Evolutionary conservation across 2,797 vertebrate genomes (phyloP), one percentile per base, ranked within the genome.

Genomic region (Bucorvus abyssinicus): DNA sequence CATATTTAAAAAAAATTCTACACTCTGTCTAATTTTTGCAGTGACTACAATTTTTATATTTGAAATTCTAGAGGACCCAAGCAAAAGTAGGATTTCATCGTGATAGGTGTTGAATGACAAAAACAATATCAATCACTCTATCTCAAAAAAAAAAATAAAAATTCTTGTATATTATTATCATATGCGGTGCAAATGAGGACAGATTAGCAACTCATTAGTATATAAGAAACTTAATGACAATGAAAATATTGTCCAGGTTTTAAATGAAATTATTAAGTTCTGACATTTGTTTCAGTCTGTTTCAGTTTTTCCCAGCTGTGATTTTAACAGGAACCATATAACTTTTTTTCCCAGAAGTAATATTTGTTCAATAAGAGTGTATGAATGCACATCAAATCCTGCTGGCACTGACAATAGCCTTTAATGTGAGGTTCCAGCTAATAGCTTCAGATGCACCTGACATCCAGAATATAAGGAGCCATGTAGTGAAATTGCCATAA

Each of bases 391-490:
- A 94, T 98, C 88, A 96, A 97, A 97, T 97, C 97, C 97, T 14
- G 97, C 96, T 68, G 79, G 97, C 95, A 95, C 97, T 65, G 94
- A 97, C 95, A 97, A 98, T 94, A 98, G 95, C 52, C 70, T 95
- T 90, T 95, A 94, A 94, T 97, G 96, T 96, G 98, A 98, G 94
- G 95, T 96, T 94, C 96, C 97, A 90, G 92, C 91, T 96, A 97
- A 97, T 91, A 96, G 97, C 84, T 98, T 97, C 70, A 97, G 96
- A 97, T 86, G 83, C 96, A 95, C 96, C 91, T 98, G 98, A 97
- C 97, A 97, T 87, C 94, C 87, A 69, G 97, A 97, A 86, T 98
- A 97, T 93, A 95, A 95, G 14, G 97, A 98, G 32, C 63, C 50
- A 13, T 94, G 79, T 91, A 98, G 98, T 87, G 88, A 98, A 97